Base-by-base conservation (phyloP, 2,888 invertebrate species). In the Biston stratarius region DNA sequence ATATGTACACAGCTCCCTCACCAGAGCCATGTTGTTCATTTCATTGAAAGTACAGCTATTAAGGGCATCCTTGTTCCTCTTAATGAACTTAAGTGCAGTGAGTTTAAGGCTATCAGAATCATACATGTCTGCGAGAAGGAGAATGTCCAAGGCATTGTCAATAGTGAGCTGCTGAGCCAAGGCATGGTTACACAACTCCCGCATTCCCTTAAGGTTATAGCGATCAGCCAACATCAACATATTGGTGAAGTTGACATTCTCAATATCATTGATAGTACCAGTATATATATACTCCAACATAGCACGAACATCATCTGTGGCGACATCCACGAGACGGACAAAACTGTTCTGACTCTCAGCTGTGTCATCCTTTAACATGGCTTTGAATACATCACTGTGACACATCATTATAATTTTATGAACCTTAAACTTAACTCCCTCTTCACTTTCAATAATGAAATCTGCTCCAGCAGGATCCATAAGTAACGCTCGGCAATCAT, bases 371-470 rank as follows among this genome's bases (percentile, higher is more conserved):
- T 89, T 90, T 0, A 94, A 78, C 94, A 94, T 94, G 10, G 94
- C 93, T 71, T 89, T 90, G 70, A 94, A 94, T 0, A 93, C 92
- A 64, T 92, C 92, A 71, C 94, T 93, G 61, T 88, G 86, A 0
- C 85, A 83, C 48, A 83, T 81, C 5, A 93, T 73, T 5, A 93
- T 75, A 0, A 81, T 74, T 77, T 87, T 91, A 72, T 94, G 93
- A 8, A 91, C 89, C 63, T 81, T 69, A 63, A 91, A 92, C 74
- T 88, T 83, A 0, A 75, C 74, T 24, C 91, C 91, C 66, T 93
- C 91, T 8, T 83, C 78, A 61, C 91, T 89, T 74, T 91, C 91
- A 67, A 93, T 90, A 0, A 82, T 84, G 70, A 93, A 94, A 72
- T 94, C 93, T 1, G 90, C 82, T 33, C 84, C 84, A 44, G 91